Percentiles rank a stretch among this genome's conserved stretches.
Evolutionary conservation across 2,113 vertebrate genomes (phyloP).

Genomic region (Cervus canadensis): DNA sequence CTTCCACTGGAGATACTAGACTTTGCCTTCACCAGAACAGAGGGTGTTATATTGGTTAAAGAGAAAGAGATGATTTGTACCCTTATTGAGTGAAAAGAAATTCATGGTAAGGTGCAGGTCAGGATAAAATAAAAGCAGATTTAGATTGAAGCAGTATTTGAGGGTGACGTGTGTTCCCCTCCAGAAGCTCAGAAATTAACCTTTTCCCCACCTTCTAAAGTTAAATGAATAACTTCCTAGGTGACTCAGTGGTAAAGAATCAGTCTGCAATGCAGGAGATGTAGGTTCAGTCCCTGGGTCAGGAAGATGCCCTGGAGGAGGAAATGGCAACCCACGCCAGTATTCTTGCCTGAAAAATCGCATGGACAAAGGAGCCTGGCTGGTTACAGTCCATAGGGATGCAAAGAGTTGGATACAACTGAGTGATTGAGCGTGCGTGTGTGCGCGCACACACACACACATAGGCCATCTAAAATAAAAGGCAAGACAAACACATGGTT

Average conservation of each 20-base stretch:
- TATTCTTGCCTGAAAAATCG: background rate
- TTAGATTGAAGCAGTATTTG: background rate
- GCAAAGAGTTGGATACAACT: background rate
- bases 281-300: background rate
- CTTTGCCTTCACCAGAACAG: background rate
- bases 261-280: background rate
- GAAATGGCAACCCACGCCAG: background rate
- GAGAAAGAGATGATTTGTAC: background rate
- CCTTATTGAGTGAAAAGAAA: background rate
- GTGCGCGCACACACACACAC: background rate
- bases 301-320: background rate
- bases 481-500: background rate
- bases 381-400: background rate
- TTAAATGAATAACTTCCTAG: background rate
- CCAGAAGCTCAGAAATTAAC: background rate
- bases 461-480: background rate
- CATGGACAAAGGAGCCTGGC: background rate
- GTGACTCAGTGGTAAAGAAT: background rate
- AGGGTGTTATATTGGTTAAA: background rate
- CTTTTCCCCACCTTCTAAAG: background rate
- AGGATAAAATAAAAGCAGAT: background rate
- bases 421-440: background rate
- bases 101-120: background rate
- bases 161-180: background rate
- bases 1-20: background rate